These are phyloP conservation scores for Aratinga solstitialis DNA, from an alignment of 2,797 vertebrate species.

Conservation along the genomic window DNA sequence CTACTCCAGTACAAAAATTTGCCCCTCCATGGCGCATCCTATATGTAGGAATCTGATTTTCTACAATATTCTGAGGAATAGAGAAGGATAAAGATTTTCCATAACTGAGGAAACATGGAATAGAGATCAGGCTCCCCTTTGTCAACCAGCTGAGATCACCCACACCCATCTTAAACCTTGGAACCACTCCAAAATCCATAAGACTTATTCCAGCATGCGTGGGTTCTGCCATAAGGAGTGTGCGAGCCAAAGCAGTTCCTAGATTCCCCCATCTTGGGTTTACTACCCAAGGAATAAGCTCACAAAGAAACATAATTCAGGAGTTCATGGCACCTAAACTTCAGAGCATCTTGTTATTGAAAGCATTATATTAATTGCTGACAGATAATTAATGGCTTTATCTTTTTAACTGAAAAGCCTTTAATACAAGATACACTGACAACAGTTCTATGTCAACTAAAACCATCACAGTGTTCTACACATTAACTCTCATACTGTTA, in stretches of 20 bases:
- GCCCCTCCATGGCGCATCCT: neutral
- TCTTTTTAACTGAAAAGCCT: slow-evolving; percentile 34
- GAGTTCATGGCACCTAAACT: neutral
- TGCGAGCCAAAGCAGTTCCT: neutral
- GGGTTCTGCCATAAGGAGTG: neutral
- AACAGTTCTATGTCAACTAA: neutral
- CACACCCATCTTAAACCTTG: neutral
- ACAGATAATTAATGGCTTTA: neutral
- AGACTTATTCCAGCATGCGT: neutral
- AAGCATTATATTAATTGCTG: neutral
- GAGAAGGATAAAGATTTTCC: neutral
- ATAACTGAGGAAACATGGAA: neutral
- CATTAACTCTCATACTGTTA: neutral
- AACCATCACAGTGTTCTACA: neutral
- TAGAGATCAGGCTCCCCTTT: neutral
- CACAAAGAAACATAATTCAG: neutral
- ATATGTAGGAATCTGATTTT: neutral
- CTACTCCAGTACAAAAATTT: neutral
- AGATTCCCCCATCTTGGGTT: neutral
- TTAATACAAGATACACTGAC: neutral
- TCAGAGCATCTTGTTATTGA: neutral
- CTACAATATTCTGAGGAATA: neutral
- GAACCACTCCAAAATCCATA: neutral
- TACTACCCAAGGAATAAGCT: neutral
- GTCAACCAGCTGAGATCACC: neutral